A percentile compares a stretch with the other conserved stretches of the same genome.
phyloP scores from a whole-genome alignment of 1,140 invertebrate species.

The Reticulitermes speratus region DNA sequence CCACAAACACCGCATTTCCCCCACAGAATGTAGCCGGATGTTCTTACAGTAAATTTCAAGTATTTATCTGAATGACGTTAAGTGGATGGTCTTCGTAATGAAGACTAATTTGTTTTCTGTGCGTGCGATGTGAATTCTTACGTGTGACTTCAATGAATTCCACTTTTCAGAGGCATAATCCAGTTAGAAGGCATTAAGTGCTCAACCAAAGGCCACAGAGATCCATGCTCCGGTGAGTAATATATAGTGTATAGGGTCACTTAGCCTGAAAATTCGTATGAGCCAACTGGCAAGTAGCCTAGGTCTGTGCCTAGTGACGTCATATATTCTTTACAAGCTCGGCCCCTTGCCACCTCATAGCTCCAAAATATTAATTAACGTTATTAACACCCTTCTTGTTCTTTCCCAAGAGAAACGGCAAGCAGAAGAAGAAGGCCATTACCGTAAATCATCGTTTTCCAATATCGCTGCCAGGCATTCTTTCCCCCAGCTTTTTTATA shows the following conservation, averaged over 20 bases:
- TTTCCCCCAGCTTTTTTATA: slow-evolving; percentile 38
- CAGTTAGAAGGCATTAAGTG: not conserved
- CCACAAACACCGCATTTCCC: no score
- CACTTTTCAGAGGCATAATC: no score
- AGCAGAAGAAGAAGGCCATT: slow-evolving; percentile 42
- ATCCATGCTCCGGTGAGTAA: not conserved
- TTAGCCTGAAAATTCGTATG: not conserved
- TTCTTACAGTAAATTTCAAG: no score
- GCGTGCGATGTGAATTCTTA: no score
- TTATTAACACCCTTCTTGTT: slow-evolving; percentile 34
- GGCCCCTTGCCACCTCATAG: slow-evolving; percentile 25
- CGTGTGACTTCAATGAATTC: no score
- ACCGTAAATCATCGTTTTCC: slow-evolving; percentile 57
- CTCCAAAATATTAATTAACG: slow-evolving; percentile 33
- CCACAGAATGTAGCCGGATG: no score
- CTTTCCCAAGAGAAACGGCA: slow-evolving; percentile 24
- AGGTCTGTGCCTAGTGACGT: not conserved
- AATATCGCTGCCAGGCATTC: slow-evolving; percentile 52
- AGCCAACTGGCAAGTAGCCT: slow-evolving; percentile 24
- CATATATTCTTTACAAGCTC: slow-evolving; percentile 28
- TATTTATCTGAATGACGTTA: no score
- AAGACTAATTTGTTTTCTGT: no score
- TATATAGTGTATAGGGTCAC: not conserved
- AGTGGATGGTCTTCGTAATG: no score
- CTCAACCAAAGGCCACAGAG: not conserved